Evolutionary conservation across 2,113 vertebrate species (phyloP).

Genomic region (Butorides virescens): DNA sequence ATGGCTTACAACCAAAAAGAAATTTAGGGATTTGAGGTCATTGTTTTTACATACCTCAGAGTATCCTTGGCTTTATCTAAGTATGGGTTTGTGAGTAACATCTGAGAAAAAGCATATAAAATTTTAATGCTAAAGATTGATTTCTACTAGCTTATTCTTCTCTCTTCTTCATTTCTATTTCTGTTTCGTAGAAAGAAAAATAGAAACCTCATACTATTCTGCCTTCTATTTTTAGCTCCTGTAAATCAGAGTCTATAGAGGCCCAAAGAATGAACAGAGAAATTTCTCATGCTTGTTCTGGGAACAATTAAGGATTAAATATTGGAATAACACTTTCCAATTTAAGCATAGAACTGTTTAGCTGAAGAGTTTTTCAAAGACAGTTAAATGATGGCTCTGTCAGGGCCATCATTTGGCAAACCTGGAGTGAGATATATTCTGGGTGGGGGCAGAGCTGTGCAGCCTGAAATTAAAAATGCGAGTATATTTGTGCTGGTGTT

Average conservation of each 20-base stretch:
- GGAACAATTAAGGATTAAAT: neutral
- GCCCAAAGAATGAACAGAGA: neutral
- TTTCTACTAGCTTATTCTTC: neutral
- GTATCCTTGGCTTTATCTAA: neutral
- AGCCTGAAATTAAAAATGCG: neutral
- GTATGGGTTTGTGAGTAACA: neutral
- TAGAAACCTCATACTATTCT: neutral
- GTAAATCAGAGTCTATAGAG: neutral
- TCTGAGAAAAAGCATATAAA: neutral
- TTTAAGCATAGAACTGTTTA: neutral
- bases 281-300: neutral
- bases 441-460: neutral
- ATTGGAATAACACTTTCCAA: neutral
- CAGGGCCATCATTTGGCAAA: neutral
- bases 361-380: neutral
- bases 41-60: neutral
- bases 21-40: constrained; percentile 2
- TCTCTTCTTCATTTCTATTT: neutral
- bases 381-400: neutral
- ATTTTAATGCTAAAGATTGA: neutral
- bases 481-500: neutral
- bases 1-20: neutral
- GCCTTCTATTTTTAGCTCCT: neutral
- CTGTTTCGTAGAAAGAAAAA: neutral
- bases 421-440: neutral